These are phyloP conservation scores for Caenorhabditis imperialis DNA, from an alignment of 2,888 invertebrate genomes.

Conservation along the genomic window DNA sequence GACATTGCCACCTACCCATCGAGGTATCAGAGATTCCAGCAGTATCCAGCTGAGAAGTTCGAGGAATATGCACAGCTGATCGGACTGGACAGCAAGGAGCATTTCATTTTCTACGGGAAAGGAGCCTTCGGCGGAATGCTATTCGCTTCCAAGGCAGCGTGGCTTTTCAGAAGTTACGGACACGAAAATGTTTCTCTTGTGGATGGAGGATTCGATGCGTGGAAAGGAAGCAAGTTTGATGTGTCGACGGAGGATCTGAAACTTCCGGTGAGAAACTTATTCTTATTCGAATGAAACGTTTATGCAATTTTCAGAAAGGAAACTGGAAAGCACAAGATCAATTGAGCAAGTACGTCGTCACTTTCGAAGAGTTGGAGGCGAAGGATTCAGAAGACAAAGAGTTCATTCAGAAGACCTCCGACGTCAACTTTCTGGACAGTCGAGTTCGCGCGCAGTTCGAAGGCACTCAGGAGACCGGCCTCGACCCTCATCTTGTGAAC, in stretches of 20 bases:
- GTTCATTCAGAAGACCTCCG: conserved; percentile 55
- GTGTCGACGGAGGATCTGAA: conserved; percentile 55
- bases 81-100: conserved; percentile 68
- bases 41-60: conserved; percentile 68
- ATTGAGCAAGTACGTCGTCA: conserved; percentile 51
- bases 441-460: conserved; percentile 71
- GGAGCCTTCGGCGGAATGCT: conserved; percentile 74
- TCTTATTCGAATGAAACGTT: not conserved
- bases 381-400: conserved; percentile 51
- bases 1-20: conserved; percentile 72
- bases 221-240: conserved; percentile 59
- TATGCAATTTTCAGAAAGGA: conserved; percentile 40
- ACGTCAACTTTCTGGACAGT: conserved; percentile 72
- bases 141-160: conserved; percentile 67
- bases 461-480: conserved; percentile 70
- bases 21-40: conserved; percentile 65
- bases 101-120: conserved; percentile 70
- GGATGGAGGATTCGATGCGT: conserved; percentile 70
- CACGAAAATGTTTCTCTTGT: conserved; percentile 70
- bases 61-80: conserved; percentile 67
- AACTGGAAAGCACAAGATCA: conserved; percentile 62
- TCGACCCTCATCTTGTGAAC: conserved; percentile 63
- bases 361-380: conserved; percentile 67
- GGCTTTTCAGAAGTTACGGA: conserved; percentile 74
- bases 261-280: conserved; percentile 22